Conservation (phyloP, 1,140 invertebrate genomes). For the Pseudoatta argentina region DNA sequence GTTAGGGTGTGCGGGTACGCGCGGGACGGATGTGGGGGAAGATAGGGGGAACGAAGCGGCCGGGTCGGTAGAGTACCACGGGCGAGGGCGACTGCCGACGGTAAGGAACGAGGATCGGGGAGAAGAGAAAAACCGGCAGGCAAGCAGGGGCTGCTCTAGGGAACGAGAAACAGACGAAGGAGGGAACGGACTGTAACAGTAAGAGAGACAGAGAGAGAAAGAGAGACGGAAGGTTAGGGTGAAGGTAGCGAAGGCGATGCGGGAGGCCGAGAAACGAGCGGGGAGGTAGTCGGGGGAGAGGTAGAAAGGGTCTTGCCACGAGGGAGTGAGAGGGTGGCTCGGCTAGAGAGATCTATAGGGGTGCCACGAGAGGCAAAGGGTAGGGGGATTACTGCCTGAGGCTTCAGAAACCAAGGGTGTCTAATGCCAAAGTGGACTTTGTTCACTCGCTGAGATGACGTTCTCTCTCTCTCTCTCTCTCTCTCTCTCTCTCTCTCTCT, state of each 20-base stretch:
- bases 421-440: constrained; percentile 83
- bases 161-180: constrained; percentile 74
- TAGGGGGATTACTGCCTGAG: constrained; percentile 80
- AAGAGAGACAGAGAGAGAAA: constrained; percentile 30
- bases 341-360: constrained; percentile 80
- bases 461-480: constrained; percentile 42
- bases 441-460: constrained; percentile 81
- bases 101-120: constrained; percentile 43
- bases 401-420: constrained; percentile 83
- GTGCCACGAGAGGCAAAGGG: constrained; percentile 76
- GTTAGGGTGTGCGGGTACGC: constrained; percentile 65
- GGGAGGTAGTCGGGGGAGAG: constrained; percentile 60
- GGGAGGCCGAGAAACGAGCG: constrained; percentile 55
- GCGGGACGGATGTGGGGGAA: constrained; percentile 40
- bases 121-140: constrained; percentile 60
- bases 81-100: constrained; percentile 65
- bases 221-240: constrained; percentile 61
- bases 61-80: constrained; percentile 51
- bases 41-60: constrained; percentile 22
- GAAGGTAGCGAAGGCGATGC: constrained; percentile 67
- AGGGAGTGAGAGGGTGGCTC: constrained; percentile 65
- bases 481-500: too few relatives aligned
- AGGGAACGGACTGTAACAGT: constrained; percentile 56
- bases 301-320: constrained; percentile 63
- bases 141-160: constrained; percentile 73